Evolutionary conservation across 2,797 vertebrate species (phyloP).

Genomic region (Gila robusta): DNA sequence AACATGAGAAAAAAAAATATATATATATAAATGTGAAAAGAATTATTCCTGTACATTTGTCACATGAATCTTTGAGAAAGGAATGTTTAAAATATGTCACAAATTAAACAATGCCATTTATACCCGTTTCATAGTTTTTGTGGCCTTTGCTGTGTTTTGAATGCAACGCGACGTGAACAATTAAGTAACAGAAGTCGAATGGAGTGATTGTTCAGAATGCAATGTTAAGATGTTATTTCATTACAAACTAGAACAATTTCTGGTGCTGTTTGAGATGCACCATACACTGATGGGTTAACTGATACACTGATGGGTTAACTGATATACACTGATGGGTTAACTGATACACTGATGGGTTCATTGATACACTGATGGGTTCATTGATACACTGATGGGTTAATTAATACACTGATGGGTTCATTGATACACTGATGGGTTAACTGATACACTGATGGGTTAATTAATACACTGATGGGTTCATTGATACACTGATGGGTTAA

Average conservation of each 20-base stretch:
- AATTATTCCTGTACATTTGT: conserved; percentile 75
- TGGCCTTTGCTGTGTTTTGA: neutral
- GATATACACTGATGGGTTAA: no score
- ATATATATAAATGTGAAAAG: conserved; percentile 69
- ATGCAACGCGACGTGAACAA: neutral
- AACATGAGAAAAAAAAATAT: conserved; percentile 75
- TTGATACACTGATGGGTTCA: no score
- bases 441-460: no score
- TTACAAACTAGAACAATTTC: neutral
- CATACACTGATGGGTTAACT: no score
- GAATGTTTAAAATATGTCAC: conserved; percentile 68
- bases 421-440: no score
- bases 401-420: no score
- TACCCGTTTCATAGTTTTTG: conserved; percentile 63
- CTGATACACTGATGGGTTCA: no score
- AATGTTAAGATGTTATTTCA: neutral
- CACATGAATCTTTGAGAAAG: conserved; percentile 71
- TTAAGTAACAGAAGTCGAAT: neutral
- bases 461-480: no score
- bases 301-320: no score
- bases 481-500: no score
- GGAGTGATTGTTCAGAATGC: neutral
- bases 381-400: no score
- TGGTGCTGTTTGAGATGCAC: neutral
- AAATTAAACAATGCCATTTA: conserved; percentile 72